Evolutionary conservation across 2,113 vertebrate genomes (phyloP).

Genomic region (Oreochromis tanganicae): DNA sequence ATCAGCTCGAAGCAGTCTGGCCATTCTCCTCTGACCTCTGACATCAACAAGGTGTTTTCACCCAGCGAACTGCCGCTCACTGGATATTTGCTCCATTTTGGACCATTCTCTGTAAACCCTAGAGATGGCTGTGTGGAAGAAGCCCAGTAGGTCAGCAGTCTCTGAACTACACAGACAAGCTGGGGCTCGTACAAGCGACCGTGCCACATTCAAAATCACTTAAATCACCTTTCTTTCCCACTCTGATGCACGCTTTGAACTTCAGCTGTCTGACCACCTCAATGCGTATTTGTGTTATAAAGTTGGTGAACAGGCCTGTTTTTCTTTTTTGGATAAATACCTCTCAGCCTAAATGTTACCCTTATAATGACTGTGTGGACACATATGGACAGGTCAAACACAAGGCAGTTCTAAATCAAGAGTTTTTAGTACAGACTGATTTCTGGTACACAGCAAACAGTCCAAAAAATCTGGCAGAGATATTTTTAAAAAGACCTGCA

Average conservation of each 20-base stretch:
- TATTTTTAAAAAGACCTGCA: not conserved
- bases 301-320: not conserved
- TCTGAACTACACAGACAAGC: not conserved
- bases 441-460: not conserved
- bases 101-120: not conserved
- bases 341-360: not conserved
- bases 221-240: not conserved
- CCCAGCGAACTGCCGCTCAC: not conserved
- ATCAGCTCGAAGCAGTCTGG: not conserved
- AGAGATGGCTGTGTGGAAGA: not conserved
- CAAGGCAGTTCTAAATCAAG: not conserved
- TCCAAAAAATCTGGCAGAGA: not conserved
- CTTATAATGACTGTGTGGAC: not conserved
- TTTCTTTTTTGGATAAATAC: not conserved
- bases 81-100: not conserved
- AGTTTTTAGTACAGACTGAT: not conserved
- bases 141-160: not conserved
- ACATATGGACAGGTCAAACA: not conserved
- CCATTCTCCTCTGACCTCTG: not conserved
- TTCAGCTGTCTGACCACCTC: not conserved
- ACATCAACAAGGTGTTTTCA: not conserved
- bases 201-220: not conserved
- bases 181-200: not conserved
- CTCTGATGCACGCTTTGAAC: not conserved
- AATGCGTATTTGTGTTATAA: not conserved